Evolutionary conservation across 1,140 invertebrate species (phyloP), one percentile per base, ranked within the genome.

Genomic region (Battus philenor): DNA sequence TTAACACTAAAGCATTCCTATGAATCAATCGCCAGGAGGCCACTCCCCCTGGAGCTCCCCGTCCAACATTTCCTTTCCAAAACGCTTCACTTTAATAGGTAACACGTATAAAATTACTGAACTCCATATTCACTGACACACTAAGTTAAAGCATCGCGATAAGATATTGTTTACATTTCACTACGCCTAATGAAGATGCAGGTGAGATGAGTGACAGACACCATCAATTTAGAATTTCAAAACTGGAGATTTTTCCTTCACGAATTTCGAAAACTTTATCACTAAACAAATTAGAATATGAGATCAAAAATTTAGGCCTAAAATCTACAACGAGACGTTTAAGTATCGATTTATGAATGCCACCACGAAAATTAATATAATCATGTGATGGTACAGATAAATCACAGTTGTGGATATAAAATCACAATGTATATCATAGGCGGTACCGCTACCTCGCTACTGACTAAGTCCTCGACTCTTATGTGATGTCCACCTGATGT

Each of bases 271-370:
- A 74, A 65, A 7, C 27, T 41, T 73, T 75, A 79, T 67, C 70
- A 80, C 80, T 84, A 84, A 79, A 76, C 80, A 84, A 84, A 84
- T 82, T 74, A 84, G 77, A 84, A 82, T 82, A 84, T 84, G 80
- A 84, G 80, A 84, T 84, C 80, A 84, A 81, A 79, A 77, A 68
- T 80, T 82, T 84, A 84, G 80, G 80, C 80, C 80, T 84, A 84
- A 76, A 72, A 70, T 75, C 80, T 82, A 80, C 63, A 63, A 67
- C 60, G 71, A 75, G 69, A 76, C 62, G 68, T 69, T 68, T 80
- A 79, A 81, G 72, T 81, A 73, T 68, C 63, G 77, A 81, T 78
- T 74, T 79, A 83, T 78, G 64, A 63, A 74, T 71, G 65, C 80
- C 75, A 83, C 70, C 79, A 73, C 75, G 54, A 32, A 52, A 58